Evolutionary conservation across 2,888 invertebrate species (phyloP), one percentile per base, ranked within the genome.

Genomic region (Acrobasis consociella): DNA sequence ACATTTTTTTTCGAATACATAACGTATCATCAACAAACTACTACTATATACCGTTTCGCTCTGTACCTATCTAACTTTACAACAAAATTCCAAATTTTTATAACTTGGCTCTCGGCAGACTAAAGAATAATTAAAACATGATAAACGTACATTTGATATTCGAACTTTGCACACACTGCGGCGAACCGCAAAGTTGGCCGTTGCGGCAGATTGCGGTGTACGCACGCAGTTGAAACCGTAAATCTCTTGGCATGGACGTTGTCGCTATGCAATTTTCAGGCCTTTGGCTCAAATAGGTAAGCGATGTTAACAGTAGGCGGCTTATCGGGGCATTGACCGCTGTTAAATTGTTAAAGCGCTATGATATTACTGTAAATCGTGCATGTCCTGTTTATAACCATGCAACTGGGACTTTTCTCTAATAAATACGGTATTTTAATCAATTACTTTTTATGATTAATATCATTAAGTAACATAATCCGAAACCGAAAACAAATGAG

Each of bases 171-270:
- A 52, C 17, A 55, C 50, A 56, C 22, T 53, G 60, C 56, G 62
- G 62, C 22, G 38, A 56, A 39, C 60, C 53, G 49, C 39, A 63
- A 63, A 50, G 60, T 55, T 60, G 46, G 51, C 51, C 51, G 51
- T 39, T 60, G 60, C 51, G 60, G 60, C 60, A 60, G 39, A 60
- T 52, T 60, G 60, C 60, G 60, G 51, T 60, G 17, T 60, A 42
- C 39, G 60, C n/a, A 59, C 59, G 59, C 49, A 38, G 46, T 37
- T 49, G 59, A 51, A 60, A 51, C 60, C 51, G 51, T 60, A 42
- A 60, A 60, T 52, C 60, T 51, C 39, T 59, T 49, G 50, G 59
- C 50, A 38, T 49, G 50, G 37, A 59, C 38, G 59, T 16, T 51
- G 60, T 39, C 50, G 51, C 60, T 42, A 13, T 16, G 51, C 60